phyloP scores from a whole-genome alignment of 1,140 invertebrate genomes.

The Pollicipes pollicipes region DNA sequence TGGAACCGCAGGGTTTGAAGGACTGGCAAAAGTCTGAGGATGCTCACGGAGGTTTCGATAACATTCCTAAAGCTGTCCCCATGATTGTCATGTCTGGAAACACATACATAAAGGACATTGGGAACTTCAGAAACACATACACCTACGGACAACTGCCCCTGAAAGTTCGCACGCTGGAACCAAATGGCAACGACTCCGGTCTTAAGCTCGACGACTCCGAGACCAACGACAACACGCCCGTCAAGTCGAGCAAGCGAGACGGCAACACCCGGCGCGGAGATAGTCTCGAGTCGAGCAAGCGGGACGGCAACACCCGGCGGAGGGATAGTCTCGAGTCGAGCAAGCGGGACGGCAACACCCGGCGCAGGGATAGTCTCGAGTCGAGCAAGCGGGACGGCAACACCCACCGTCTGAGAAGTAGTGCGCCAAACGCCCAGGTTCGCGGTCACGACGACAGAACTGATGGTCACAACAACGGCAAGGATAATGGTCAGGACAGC shows the following conservation, averaged over 20 bases:
- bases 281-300: background rate
- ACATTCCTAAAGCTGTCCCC: background rate
- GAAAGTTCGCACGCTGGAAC: background rate
- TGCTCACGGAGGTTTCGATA: background rate
- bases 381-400: too few species aligned
- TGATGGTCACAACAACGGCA: background rate
- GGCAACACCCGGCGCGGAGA: background rate
- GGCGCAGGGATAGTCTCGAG: too few species aligned
- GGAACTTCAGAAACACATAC: background rate
- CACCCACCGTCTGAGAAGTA: too few species aligned
- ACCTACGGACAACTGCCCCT: background rate
- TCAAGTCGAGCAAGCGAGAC: background rate
- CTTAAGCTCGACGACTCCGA: background rate
- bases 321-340: too few species aligned
- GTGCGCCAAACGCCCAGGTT: too few species aligned
- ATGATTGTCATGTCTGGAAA: conserved; percentile 2
- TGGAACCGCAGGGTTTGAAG: too few species aligned
- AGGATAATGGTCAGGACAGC: too few species aligned
- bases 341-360: too few species aligned
- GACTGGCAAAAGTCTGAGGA: background rate
- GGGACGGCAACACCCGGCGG: too few species aligned
- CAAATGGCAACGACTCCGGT: background rate
- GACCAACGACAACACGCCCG: background rate
- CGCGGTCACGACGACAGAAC: background rate
- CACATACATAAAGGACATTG: background rate